Evolutionary conservation across 1,140 invertebrate genomes (phyloP).

Genomic region (Heterodera carotae): DNA sequence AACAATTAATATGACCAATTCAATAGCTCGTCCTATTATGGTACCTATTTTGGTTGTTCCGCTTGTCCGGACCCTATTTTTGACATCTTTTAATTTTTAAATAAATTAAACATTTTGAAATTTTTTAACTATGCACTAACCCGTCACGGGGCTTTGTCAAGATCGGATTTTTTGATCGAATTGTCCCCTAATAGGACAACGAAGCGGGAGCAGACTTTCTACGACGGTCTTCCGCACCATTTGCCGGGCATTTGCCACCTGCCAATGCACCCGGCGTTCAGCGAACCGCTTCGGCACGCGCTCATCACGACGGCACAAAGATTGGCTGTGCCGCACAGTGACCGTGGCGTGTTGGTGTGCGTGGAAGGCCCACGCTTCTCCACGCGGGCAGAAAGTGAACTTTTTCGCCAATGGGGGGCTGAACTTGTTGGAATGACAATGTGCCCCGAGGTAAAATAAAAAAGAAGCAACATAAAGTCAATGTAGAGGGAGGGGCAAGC

Average conservation of each 20-base stretch:
- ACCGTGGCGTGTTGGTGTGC: slow-evolving; percentile 79
- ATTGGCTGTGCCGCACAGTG: slow-evolving; percentile 71
- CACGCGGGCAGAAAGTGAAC: slow-evolving; percentile 84
- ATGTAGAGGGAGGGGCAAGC: too few species aligned
- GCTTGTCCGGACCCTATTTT: too few species aligned
- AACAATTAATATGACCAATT: too few species aligned
- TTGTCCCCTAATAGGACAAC: slow-evolving; percentile 66
- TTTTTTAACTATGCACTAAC: too few species aligned
- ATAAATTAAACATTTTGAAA: too few species aligned
- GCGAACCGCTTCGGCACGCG: slow-evolving; percentile 57
- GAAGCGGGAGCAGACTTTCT: slow-evolving; percentile 81
- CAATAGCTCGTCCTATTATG: too few species aligned
- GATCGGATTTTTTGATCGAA: too few species aligned
- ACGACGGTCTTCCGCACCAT: slow-evolving; percentile 75
- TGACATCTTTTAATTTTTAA: too few species aligned
- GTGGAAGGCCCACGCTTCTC: slow-evolving; percentile 95
- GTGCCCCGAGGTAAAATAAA: slow-evolving; percentile 87
- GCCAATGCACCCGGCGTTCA: slow-evolving; percentile 73
- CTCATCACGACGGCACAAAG: slow-evolving; percentile 69
- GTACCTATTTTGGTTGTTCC: too few species aligned
- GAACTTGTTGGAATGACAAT: slow-evolving; percentile 87
- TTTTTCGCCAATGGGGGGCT: slow-evolving; percentile 83
- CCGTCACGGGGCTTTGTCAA: too few species aligned
- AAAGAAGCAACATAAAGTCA: too few species aligned
- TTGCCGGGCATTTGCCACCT: slow-evolving; percentile 82